Conservation (phyloP, 2,113 vertebrate species). For the Pithys albifrons region DNA sequence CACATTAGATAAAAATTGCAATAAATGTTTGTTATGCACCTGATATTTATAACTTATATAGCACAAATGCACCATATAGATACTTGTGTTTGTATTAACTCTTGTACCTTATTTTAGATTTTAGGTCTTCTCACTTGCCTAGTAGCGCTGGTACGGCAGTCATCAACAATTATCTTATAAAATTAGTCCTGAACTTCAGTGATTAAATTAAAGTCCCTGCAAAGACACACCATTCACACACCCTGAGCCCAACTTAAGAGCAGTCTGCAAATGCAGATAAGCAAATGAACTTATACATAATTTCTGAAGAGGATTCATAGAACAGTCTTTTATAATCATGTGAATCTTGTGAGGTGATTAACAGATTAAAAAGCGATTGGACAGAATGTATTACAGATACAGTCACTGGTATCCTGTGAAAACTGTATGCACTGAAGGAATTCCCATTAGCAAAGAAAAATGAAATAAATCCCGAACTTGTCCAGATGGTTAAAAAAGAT, state of each 20-base stretch:
- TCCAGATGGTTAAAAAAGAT: slow-evolving; percentile 1
- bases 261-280: slow-evolving; percentile 36
- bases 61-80: not conserved
- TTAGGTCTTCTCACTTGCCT: not conserved
- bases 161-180: not conserved
- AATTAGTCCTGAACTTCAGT: not conserved
- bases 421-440: not conserved
- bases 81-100: not conserved
- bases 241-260: not conserved
- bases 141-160: not conserved
- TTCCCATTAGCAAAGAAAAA: not conserved
- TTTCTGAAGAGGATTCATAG: not conserved
- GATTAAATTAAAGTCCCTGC: not conserved
- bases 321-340: not conserved
- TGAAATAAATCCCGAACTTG: not conserved
- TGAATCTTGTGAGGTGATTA: not conserved
- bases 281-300: not conserved
- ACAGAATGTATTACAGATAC: not conserved
- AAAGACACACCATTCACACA: not conserved
- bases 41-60: not conserved
- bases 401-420: slow-evolving; percentile 6
- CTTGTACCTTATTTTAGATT: not conserved
- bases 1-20: not conserved
- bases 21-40: not conserved
- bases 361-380: not conserved